Evolutionary conservation across 2,888 invertebrate genomes (phyloP).

Genomic region (Synergus japonicus): DNA sequence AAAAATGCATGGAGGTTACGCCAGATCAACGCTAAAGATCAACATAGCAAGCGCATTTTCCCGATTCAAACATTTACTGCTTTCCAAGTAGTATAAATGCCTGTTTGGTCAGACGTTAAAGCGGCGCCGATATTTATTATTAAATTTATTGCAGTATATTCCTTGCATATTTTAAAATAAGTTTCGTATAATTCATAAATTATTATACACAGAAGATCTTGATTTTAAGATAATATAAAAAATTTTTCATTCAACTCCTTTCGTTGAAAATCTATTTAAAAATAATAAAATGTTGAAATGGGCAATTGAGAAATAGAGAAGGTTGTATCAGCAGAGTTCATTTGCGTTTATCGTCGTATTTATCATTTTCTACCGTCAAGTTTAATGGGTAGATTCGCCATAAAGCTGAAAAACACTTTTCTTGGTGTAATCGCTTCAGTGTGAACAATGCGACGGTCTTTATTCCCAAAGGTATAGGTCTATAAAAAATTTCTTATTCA

Average conservation of each 20-base stretch:
- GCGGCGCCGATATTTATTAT: background rate
- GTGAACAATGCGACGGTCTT: constrained; percentile 12
- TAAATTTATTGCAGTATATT: background rate
- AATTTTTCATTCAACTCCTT: background rate
- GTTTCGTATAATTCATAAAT: too few species aligned
- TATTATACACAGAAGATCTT: too few species aligned
- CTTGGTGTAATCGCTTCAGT: constrained; percentile 13
- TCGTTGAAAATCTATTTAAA: background rate
- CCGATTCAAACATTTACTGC: constrained; percentile 8
- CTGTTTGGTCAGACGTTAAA: constrained; percentile 1
- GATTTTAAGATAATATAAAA: too few species aligned
- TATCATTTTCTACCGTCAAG: constrained; percentile 6
- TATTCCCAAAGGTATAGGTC: background rate
- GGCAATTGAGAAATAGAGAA: background rate
- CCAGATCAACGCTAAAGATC: constrained; percentile 15
- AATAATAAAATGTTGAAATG: background rate
- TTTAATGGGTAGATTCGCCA: constrained; percentile 16
- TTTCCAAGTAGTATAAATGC: constrained; percentile 8
- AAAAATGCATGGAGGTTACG: constrained; percentile 1
- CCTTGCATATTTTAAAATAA: too few species aligned
- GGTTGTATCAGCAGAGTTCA: constrained; percentile 4
- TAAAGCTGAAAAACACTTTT: constrained; percentile 14
- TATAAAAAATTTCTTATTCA: constrained; percentile 30
- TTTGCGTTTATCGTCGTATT: constrained; percentile 9
- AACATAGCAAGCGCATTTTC: constrained; percentile 5